Evolutionary conservation across 2,888 invertebrate species (phyloP), one percentile per base, ranked within the genome.

Genomic region (Ophraella communa): DNA sequence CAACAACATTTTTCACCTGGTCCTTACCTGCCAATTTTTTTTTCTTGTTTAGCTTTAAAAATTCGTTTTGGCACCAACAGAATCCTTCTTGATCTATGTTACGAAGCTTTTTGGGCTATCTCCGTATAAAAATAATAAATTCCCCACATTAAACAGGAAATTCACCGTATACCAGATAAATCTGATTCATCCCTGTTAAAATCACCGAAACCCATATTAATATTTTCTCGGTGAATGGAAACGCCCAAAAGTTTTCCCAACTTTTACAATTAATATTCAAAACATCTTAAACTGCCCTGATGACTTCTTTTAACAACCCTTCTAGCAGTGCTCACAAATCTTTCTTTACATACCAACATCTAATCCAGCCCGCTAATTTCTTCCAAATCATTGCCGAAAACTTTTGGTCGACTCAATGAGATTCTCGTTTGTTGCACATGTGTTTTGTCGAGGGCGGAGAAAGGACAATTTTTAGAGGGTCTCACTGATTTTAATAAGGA

Each of bases 381-480:
- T 67, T 67, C 65, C 57, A 57, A 66, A 64, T 71, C 67, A 70
- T 71, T 67, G 53, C 62, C 45, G 21, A 35, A 62, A 49, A 56
- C 55, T 39, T 47, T 27, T 55, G 47, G 55, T 49, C 39, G 54
- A 53, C 53, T 27, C 7, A 62, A 52, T 53, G 47, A 62, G 56
- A 57, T n/a, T n/a, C 58, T 61, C 62, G 57, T 51, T 27, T 49
- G 24, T 14, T 24, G 14, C 23, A 8, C 23, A 62, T 39, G 7
- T 17, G 30, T 39, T n/a, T 20, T 10, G 1, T n/a, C 23, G n/a
- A 11, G 18, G 45, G 20, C 45, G 30, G 18, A 33, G 47, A 10
- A 27, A 18, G 7, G 10, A 42, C 10, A 17, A 47, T 18, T 57
- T 33, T 21, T 21, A 5, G 4, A 42, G 11, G 45, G 42, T 4